Evolutionary conservation across 2,113 vertebrate species (phyloP).

Genomic region (Gallinago media): DNA sequence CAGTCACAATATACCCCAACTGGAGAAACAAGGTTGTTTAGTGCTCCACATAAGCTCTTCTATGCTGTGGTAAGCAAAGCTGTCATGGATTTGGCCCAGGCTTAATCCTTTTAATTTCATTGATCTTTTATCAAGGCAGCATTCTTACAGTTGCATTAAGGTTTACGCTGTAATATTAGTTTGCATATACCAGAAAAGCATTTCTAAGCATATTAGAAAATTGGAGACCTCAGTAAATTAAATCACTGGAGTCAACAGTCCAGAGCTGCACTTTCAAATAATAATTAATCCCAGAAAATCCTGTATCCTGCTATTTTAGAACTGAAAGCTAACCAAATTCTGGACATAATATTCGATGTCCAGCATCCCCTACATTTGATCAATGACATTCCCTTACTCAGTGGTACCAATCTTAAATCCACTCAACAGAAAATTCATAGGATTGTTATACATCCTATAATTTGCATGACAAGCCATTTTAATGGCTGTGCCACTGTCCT

Average conservation of each 20-base stretch:
- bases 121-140: constrained; percentile 65
- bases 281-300: constrained; percentile 65
- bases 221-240: constrained; percentile 44
- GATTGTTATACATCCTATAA: neutral
- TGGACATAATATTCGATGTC: constrained; percentile 6
- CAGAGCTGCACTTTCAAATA: constrained; percentile 41
- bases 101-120: constrained; percentile 71
- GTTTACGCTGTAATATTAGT: constrained; percentile 1
- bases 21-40: constrained; percentile 33
- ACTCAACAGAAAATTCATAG: neutral
- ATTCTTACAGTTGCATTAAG: constrained; percentile 37
- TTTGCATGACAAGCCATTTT: neutral
- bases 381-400: neutral
- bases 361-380: neutral
- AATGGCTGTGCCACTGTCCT: neutral
- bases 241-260: constrained; percentile 61
- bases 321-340: constrained; percentile 7
- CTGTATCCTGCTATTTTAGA: constrained; percentile 3
- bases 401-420: neutral
- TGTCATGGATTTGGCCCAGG: constrained; percentile 25
- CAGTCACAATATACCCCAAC: neutral
- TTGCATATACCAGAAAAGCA: constrained; percentile 59
- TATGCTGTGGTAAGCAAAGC: constrained; percentile 60
- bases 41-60: constrained; percentile 20
- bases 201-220: constrained; percentile 67